These are phyloP conservation scores for Macrotus californicus DNA, from an alignment of 2,113 vertebrate species.

Conservation along the genomic window DNA sequence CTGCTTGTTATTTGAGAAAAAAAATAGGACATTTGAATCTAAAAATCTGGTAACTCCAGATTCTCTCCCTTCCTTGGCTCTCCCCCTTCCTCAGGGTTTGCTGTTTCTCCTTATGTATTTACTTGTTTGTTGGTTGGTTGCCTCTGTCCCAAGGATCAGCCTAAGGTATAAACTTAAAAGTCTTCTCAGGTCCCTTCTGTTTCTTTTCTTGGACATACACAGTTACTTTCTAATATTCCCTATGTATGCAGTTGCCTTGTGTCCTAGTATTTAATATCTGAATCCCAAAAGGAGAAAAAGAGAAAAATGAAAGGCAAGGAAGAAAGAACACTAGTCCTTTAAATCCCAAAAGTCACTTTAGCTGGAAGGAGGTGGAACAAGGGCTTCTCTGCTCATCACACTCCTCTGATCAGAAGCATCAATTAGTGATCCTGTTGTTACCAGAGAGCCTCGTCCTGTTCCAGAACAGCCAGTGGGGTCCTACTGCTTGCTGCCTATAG, in stretches of 20 bases:
- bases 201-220: not conserved
- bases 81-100: not conserved
- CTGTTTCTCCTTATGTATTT: not conserved
- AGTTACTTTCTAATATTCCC: not conserved
- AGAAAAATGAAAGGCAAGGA: not conserved
- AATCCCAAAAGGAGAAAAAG: not conserved
- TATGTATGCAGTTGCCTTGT: not conserved
- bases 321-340: not conserved
- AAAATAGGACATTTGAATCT: not conserved
- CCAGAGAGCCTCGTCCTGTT: no score
- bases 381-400: not conserved
- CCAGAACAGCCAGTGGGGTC: no score
- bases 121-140: not conserved
- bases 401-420: not conserved
- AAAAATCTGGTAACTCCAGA: not conserved
- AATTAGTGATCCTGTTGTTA: not conserved
- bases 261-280: not conserved
- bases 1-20: no score
- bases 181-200: not conserved
- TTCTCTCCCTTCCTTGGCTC: not conserved
- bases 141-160: not conserved
- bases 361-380: not conserved
- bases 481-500: no score
- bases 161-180: not conserved
- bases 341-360: not conserved